These are phyloP conservation scores for Scolopax rusticola DNA, from an alignment of 2,797 vertebrate species.

Conservation along the genomic window DNA sequence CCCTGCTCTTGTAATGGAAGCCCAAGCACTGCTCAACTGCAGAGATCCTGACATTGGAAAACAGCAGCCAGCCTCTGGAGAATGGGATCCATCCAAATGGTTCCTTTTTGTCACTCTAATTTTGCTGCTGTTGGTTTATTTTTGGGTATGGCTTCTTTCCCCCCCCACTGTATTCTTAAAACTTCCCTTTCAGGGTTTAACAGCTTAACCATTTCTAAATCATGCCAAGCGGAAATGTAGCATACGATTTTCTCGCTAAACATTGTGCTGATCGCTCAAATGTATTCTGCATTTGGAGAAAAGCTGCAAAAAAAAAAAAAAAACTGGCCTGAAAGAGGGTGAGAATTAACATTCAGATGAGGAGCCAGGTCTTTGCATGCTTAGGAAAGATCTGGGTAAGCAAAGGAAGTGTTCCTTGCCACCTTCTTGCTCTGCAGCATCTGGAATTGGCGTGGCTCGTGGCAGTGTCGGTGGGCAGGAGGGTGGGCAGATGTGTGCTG, in stretches of 20 bases:
- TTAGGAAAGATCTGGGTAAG: neutral
- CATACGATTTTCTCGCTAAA: slow-evolving; percentile 46
- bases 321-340: neutral
- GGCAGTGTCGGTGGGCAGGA: neutral
- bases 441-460: neutral
- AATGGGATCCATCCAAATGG: slow-evolving; percentile 15
- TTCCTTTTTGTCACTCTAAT: slow-evolving; percentile 51
- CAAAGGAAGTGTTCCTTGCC: neutral
- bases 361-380: slow-evolving; percentile 28
- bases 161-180: slow-evolving; percentile 56
- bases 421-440: neutral
- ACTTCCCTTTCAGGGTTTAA: slow-evolving; percentile 69
- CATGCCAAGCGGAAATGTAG: slow-evolving; percentile 63
- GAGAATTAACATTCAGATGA: slow-evolving; percentile 24
- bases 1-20: neutral
- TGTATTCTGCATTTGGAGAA: slow-evolving; percentile 47
- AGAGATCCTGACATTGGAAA: slow-evolving; percentile 8
- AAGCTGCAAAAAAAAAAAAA: slow-evolving; percentile 31
- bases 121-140: slow-evolving; percentile 52
- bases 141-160: slow-evolving; percentile 31
- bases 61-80: neutral
- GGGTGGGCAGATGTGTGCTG: neutral
- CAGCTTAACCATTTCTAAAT: slow-evolving; percentile 69
- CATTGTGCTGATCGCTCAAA: slow-evolving; percentile 63
- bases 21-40: neutral